These are phyloP conservation scores for Eupithecia dodoneata DNA, from an alignment of 2,888 invertebrate genomes.

Conservation along the genomic window DNA sequence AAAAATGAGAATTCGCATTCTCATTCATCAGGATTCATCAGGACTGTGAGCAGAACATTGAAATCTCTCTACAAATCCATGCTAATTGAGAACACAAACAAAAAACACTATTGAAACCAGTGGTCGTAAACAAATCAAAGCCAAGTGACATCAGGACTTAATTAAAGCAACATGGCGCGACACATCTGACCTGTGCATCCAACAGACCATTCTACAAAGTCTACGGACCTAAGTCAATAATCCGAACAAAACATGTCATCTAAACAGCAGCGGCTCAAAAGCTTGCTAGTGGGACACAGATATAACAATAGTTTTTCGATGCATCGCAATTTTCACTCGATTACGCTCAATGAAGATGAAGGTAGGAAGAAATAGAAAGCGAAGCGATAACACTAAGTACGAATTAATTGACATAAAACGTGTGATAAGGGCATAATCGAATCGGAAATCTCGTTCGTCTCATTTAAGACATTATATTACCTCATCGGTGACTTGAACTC, in stretches of 20 bases:
- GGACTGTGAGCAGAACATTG: neutral
- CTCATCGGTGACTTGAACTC: neutral
- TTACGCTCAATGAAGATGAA: neutral
- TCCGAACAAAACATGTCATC: constrained; percentile 54
- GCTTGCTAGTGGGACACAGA: constrained; percentile 39
- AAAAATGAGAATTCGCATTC: neutral
- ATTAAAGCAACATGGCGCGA: constrained; percentile 38
- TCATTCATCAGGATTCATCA: neutral
- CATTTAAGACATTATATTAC: neutral
- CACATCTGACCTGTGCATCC: neutral
- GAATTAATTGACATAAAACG: neutral
- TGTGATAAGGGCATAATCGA: neutral
- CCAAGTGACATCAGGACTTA: constrained; percentile 37
- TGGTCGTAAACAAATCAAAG: constrained; percentile 29
- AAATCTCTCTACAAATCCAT: neutral
- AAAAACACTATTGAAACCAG: constrained; percentile 17
- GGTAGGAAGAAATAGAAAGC: neutral
- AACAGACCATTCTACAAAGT: neutral
- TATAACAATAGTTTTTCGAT: constrained; percentile 18
- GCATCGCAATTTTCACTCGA: constrained; percentile 14
- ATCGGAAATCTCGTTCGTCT: neutral
- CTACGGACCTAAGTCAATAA: constrained; percentile 56
- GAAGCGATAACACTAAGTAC: neutral
- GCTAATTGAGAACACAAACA: constrained; percentile 28
- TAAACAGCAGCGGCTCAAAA: constrained; percentile 51